Evolutionary conservation across 2,797 vertebrate species (phyloP).

Genomic region (Phataginus tricuspis): DNA sequence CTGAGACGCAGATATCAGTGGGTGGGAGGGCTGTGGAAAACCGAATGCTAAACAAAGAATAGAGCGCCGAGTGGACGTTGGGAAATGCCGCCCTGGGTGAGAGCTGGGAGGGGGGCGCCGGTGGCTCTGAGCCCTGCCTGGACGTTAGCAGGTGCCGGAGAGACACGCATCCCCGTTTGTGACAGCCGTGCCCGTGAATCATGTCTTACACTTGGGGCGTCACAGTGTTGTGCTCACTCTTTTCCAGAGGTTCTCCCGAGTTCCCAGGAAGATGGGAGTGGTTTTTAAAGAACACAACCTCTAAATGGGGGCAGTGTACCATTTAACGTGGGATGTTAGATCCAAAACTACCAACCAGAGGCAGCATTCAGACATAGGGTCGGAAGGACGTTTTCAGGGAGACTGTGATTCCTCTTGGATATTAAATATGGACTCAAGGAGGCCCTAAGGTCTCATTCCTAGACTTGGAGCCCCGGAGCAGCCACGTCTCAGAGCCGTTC

Average conservation of each 20-base stretch:
- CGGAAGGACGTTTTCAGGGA: background rate
- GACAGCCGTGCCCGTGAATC: background rate
- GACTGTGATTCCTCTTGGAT: background rate
- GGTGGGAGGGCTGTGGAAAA: slow-evolving; percentile 36
- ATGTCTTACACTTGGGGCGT: background rate
- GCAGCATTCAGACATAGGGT: background rate
- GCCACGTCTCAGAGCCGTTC: background rate
- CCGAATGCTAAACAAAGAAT: slow-evolving; percentile 20
- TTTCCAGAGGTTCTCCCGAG: background rate
- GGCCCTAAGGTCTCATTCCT: background rate
- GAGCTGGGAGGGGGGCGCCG: background rate
- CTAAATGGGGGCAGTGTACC: background rate
- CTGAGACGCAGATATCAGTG: slow-evolving; percentile 43
- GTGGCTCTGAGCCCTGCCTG: background rate
- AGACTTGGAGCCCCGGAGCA: background rate
- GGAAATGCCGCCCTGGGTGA: background rate
- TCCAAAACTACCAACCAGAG: background rate
- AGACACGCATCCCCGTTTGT: background rate
- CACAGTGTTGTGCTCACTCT: background rate
- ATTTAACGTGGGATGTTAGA: background rate
- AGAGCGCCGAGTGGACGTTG: background rate
- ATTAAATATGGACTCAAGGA: background rate
- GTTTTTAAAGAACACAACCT: background rate
- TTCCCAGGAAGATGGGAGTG: background rate
- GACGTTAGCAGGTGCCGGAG: background rate